phyloP scores from a whole-genome alignment of 1,140 invertebrate species.

The Armadillidium nasatum region DNA sequence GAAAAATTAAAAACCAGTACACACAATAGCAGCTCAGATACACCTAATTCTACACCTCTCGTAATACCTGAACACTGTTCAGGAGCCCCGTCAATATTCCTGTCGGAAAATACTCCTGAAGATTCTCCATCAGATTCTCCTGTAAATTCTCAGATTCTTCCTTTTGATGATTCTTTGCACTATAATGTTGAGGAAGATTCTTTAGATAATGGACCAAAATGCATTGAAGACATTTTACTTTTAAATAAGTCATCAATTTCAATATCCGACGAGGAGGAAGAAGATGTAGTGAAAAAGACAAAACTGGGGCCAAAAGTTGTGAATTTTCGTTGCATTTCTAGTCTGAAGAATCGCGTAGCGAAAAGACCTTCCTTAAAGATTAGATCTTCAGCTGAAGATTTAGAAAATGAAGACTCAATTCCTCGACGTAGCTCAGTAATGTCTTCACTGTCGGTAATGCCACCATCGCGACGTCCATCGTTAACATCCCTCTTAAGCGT shows the following conservation, averaged over 20 bases:
- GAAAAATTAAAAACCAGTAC: not conserved
- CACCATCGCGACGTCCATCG: not conserved
- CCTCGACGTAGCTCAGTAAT: not conserved
- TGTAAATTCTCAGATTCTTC: not conserved
- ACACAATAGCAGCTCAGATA: not conserved
- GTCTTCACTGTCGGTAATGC: not conserved
- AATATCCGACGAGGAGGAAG: not conserved
- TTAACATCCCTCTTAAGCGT: not conserved
- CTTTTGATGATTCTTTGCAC: not conserved
- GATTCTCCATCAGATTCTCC: not conserved
- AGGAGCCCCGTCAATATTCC: not conserved
- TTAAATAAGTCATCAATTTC: not conserved
- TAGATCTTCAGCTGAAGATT: not conserved
- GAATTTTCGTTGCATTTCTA: not conserved
- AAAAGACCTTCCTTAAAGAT: not conserved
- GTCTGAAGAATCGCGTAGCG: not conserved
- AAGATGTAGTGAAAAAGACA: not conserved
- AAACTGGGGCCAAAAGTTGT: not conserved
- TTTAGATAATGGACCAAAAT: not conserved
- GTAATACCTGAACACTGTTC: not conserved
- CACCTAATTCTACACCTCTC: not conserved
- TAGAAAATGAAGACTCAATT: not conserved
- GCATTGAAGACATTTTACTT: slow-evolving; percentile 1
- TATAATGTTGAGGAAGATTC: not conserved
- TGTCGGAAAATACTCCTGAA: not conserved